Evolutionary conservation across 2,797 vertebrate species (phyloP).

Genomic region (Melanogrammus aeglefinus): DNA sequence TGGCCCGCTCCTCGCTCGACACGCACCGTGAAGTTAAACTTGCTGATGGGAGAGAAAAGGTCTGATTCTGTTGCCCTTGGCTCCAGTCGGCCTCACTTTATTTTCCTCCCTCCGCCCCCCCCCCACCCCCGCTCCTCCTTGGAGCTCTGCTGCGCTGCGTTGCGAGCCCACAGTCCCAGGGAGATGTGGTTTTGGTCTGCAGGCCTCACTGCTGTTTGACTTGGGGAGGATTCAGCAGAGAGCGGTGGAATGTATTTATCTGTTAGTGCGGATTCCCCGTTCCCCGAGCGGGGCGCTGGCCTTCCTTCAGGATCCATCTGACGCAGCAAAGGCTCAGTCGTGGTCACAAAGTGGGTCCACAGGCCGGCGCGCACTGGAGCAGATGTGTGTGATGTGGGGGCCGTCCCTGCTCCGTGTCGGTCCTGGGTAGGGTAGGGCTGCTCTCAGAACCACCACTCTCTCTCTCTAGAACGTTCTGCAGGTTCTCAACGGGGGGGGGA

Average conservation of each 20-base stretch:
- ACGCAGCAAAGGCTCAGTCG: constrained; percentile 37
- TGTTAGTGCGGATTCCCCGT: constrained; percentile 37
- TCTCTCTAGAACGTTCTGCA: background rate
- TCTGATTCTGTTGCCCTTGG: constrained; percentile 64
- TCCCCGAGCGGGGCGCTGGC: constrained; percentile 41
- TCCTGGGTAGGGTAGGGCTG: background rate
- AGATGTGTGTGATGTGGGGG: constrained; percentile 3
- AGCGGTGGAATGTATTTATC: constrained; percentile 63
- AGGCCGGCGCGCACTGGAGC: background rate
- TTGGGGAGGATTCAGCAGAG: constrained; percentile 70
- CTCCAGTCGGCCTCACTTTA: constrained; percentile 32
- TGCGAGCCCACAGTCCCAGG: constrained; percentile 50
- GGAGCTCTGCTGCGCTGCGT: constrained; percentile 49
- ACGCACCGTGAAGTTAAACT: constrained; percentile 58
- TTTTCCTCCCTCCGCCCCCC: constrained; percentile 49
- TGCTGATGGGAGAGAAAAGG: constrained; percentile 65
- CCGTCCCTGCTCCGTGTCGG: background rate
- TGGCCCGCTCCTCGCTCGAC: constrained; percentile 35
- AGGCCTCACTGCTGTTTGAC: constrained; percentile 70
- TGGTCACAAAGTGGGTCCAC: constrained; percentile 23
- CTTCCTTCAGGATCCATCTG: constrained; percentile 47
- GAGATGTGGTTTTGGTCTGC: constrained; percentile 68
- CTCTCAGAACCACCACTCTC: background rate
- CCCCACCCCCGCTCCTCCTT: constrained; percentile 23
- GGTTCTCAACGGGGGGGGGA: background rate